Evolutionary conservation across 2,888 invertebrate genomes (phyloP).

Genomic region (Drosophila quasianomalipes): DNA sequence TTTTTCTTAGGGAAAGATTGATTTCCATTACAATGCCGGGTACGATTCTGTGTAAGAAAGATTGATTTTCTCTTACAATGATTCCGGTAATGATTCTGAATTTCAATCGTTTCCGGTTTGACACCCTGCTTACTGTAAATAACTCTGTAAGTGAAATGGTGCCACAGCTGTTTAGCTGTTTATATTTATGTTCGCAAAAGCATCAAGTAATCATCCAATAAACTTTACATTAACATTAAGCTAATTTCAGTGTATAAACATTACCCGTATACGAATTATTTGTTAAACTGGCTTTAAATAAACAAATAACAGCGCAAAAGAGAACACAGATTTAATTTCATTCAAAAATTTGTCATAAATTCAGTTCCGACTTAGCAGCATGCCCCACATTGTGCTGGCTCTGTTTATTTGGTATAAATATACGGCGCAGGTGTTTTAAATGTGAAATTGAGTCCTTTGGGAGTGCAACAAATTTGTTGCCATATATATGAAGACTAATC

Average conservation of each 20-base stretch:
- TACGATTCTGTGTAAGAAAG: too few relatives aligned
- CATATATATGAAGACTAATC: slow-evolving; percentile 23
- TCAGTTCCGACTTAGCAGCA: slow-evolving; percentile 20
- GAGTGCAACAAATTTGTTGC: slow-evolving; percentile 58
- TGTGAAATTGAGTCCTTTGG: slow-evolving; percentile 64
- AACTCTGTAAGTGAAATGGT: neutral
- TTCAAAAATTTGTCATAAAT: slow-evolving; percentile 13
- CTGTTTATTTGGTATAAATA: slow-evolving; percentile 38
- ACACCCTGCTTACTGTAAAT: neutral
- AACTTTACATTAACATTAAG: neutral
- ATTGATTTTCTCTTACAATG: neutral
- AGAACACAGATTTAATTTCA: slow-evolving; percentile 1
- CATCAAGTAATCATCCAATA: neutral
- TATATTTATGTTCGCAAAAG: neutral
- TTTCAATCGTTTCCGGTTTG: neutral
- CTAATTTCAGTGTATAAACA: neutral
- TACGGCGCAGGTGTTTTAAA: slow-evolving; percentile 63
- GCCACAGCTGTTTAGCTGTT: neutral
- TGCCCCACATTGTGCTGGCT: slow-evolving; percentile 17
- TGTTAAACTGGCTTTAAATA: neutral
- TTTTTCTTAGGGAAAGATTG: too few relatives aligned
- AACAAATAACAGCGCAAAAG: neutral
- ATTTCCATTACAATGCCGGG: too few relatives aligned
- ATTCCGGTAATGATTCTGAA: neutral
- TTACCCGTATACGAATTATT: neutral